A percentile compares a stretch with the other conserved stretches of the same genome.
Conservation (phyloP, 2,888 invertebrate genomes). For the Microplitis deprimator region DNA sequence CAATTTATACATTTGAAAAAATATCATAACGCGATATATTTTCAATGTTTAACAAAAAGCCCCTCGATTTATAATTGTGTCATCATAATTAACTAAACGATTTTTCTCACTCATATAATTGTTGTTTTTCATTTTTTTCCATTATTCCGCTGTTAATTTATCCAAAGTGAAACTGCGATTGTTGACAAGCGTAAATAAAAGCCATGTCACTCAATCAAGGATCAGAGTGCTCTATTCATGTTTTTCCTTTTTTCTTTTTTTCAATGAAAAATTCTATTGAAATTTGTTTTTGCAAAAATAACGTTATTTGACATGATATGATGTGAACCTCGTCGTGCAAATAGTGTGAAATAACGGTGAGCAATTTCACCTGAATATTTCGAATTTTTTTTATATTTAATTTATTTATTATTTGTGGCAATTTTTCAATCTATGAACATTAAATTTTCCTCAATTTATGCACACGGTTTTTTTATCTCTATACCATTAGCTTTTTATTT, state of each 20-base stretch:
- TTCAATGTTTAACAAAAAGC: background rate
- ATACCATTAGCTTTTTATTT: background rate
- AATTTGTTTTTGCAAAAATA: constrained; percentile 7
- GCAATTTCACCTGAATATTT: background rate
- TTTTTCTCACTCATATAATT: background rate
- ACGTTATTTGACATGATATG: constrained; percentile 8
- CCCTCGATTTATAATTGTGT: background rate
- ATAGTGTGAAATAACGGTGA: constrained; percentile 4
- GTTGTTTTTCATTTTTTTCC: background rate
- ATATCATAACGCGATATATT: too few relatives aligned
- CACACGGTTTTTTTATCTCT: background rate
- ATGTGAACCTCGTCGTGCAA: background rate
- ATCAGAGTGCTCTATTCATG: background rate
- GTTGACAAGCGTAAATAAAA: background rate
- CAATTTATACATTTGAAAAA: too few relatives aligned
- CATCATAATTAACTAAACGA: background rate
- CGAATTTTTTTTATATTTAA: background rate
- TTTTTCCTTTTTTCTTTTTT: background rate
- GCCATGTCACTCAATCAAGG: constrained; percentile 6
- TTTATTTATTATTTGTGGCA: background rate
- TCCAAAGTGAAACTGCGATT: background rate
- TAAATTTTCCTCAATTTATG: background rate
- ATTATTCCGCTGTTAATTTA: background rate
- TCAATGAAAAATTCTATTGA: background rate
- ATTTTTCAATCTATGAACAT: background rate